Evolutionary conservation across 2,888 invertebrate genomes (phyloP), one percentile per base, ranked within the genome.

Genomic region (Eupeodes luniger): DNA sequence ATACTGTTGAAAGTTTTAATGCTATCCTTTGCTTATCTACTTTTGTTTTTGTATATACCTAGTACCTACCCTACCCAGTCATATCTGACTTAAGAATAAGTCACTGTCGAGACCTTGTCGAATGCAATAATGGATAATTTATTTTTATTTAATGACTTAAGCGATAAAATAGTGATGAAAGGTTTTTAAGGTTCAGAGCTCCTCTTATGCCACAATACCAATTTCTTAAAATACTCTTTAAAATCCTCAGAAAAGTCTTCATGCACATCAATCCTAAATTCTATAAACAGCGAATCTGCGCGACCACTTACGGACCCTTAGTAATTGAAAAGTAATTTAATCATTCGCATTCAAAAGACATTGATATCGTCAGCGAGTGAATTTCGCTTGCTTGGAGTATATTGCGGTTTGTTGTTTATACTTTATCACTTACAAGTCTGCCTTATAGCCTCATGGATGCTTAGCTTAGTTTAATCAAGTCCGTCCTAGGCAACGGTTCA

Each of bases 401-500:
- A 4, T 40, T 19, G 53, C 36, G 36, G 49, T 66, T 62, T 19
- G 44, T n/a, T 51, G 1, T 57, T 16, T 44, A 55, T 49, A 49
- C 6, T 34, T n/a, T 55, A 69, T 64, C 44, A 12, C 40, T 5
- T 40, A 40, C 40, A 9, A 19, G 19, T 34, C 14, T 11, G 14
- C 72, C 5, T 0, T 36, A 55, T 14, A 12, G 57, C 19, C 14
- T 64, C 14, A 49, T 11, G 44, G 16, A 55, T 2, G 51, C 19
- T 81, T 5, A 81, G 51, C 19, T 81, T 5, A 81, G 81, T 75
- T 75, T 27, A 61, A 12, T n/a, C 0, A 47, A 80, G 36, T 59
- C 12, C 19, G 51, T 12, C 34, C 6, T 59, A 67, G 11, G 40
- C 57, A 51, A 83, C 55, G 72, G 53, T 72, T n/a, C 44, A 5